These are phyloP conservation scores for Ephestia elutella DNA, from an alignment of 1,140 invertebrate species.

Conservation along the genomic window DNA sequence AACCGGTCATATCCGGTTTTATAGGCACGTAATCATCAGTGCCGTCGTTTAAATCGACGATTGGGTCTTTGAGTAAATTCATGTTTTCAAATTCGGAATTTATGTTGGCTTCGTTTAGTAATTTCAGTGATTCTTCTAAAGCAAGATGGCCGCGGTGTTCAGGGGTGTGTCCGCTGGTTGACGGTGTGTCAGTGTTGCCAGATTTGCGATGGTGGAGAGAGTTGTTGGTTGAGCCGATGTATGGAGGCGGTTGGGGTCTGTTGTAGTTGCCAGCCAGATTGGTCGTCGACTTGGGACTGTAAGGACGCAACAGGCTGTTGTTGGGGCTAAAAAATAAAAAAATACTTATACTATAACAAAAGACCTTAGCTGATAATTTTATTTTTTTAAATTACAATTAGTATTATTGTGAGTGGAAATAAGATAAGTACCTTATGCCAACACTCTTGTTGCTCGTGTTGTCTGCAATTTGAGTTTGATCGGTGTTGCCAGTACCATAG, in stretches of 20 bases:
- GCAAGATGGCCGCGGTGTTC: constrained; percentile 48
- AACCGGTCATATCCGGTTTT: constrained; percentile 43
- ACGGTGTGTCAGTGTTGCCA: constrained; percentile 31
- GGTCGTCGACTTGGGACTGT: constrained; percentile 60
- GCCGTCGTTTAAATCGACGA: constrained; percentile 51
- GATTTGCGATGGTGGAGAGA: constrained; percentile 50
- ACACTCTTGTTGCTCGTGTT: constrained; percentile 57
- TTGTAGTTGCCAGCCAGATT: constrained; percentile 65
- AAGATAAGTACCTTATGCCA: constrained; percentile 41
- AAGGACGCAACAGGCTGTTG: constrained; percentile 59
- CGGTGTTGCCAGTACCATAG: constrained; percentile 60
- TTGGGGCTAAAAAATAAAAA: constrained; percentile 48
- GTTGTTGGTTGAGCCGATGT: constrained; percentile 56
- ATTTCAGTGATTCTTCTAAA: constrained; percentile 65
- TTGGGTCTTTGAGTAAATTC: constrained; percentile 41
- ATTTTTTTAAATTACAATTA: too few species aligned
- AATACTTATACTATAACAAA: too few species aligned
- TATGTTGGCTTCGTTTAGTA: constrained; percentile 70
- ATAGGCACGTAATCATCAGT: constrained; percentile 55
- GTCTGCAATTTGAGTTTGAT: constrained; percentile 57
- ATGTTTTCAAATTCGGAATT: constrained; percentile 34
- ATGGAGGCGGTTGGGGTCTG: constrained; percentile 67
- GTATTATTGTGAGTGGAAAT: neutral
- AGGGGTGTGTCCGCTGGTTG: constrained; percentile 42
- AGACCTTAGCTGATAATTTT: too few species aligned